Evolutionary conservation across 1,140 invertebrate genomes (phyloP).

Genomic region (Armadillidium nasatum): DNA sequence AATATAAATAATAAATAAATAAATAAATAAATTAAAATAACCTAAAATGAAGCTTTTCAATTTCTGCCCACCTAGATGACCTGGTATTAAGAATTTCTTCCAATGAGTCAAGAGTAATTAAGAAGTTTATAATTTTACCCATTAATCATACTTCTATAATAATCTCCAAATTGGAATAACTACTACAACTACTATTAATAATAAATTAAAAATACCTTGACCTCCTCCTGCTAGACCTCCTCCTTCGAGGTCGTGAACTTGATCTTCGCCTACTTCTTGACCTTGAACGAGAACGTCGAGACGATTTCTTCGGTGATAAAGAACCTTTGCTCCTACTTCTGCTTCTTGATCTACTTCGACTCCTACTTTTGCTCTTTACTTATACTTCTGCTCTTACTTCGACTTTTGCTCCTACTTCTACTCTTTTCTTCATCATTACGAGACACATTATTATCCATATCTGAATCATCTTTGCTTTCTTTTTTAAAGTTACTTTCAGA

Average conservation of each 20-base stretch:
- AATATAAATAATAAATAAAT: no score
- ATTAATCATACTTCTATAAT: no score
- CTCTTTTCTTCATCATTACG: background rate
- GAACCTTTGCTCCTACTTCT: background rate
- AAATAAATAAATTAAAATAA: no score
- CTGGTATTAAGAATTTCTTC: no score
- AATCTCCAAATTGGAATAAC: no score
- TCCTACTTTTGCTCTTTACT: slow-evolving; percentile 2
- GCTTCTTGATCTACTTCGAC: background rate
- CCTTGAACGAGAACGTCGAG: background rate
- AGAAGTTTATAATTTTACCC: no score
- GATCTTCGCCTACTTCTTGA: background rate
- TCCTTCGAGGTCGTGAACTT: background rate
- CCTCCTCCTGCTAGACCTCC: background rate
- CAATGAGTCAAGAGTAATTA: no score
- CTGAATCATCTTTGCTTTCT: background rate
- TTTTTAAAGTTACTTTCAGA: background rate
- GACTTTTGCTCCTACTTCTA: background rate
- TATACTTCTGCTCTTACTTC: background rate
- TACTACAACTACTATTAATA: no score
- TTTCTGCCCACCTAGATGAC: no score
- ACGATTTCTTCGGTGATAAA: background rate
- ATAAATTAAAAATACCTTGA: no score
- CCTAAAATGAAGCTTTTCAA: no score
- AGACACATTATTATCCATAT: background rate